These are phyloP conservation scores for Ammospiza caudacuta DNA, from an alignment of 2,113 vertebrate species.

Conservation along the genomic window DNA sequence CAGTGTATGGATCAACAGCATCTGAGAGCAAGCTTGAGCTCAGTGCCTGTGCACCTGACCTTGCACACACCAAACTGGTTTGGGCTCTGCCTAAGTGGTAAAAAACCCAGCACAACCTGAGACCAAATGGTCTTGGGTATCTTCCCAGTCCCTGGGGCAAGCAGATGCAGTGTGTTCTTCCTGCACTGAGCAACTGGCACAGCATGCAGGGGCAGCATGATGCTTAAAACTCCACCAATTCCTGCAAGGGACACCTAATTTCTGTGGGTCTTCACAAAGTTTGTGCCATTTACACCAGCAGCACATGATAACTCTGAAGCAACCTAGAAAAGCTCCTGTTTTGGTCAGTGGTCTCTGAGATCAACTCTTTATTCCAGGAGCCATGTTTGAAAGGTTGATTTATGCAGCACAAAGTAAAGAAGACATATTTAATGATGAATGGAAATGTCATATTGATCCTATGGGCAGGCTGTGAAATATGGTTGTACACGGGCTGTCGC, in stretches of 20 bases:
- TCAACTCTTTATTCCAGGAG: background rate
- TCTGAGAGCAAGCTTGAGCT: background rate
- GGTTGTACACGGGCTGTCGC: background rate
- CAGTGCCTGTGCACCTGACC: background rate
- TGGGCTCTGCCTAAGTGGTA: background rate
- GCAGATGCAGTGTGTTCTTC: background rate
- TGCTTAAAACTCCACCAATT: background rate
- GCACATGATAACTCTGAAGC: background rate
- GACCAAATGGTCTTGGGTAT: background rate
- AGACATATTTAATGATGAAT: conserved; percentile 67
- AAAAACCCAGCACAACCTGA: background rate
- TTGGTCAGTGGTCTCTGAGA: background rate
- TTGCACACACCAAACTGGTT: background rate
- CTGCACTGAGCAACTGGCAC: accelerated
- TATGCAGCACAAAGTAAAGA: conserved; percentile 63
- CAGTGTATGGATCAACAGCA: accelerated
- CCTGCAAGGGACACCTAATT: background rate
- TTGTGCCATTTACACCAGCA: background rate
- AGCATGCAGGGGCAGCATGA: accelerated
- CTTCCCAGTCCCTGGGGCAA: background rate
- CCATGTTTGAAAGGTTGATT: conserved; percentile 61
- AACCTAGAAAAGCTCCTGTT: background rate
- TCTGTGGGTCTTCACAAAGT: background rate
- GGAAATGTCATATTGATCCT: conserved; percentile 71
- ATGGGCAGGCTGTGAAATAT: conserved; percentile 62